Percentiles rank a stretch among this genome's conserved stretches.
Evolutionary conservation across 2,888 invertebrate species (phyloP).

Genomic region (Gisinianus flammeolus): DNA sequence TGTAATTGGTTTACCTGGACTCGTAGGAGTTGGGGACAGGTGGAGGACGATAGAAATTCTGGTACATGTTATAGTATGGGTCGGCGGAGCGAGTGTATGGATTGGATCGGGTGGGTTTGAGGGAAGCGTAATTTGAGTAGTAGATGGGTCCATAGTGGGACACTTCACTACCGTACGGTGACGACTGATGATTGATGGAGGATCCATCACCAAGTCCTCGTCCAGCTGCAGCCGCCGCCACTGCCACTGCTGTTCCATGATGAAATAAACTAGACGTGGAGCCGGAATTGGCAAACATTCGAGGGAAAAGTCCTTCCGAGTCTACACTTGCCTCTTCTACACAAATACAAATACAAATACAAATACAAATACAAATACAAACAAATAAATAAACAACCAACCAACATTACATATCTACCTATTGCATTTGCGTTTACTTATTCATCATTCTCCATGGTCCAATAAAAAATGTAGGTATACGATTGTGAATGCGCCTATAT

Average conservation of each 20-base stretch:
- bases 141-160: slow-evolving; percentile 74
- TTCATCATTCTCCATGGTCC: no score
- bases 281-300: slow-evolving; percentile 47
- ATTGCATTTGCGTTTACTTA: no score
- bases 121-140: slow-evolving; percentile 62
- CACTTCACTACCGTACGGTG: slow-evolving; percentile 69
- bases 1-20: slow-evolving; percentile 47
- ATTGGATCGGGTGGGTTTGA: slow-evolving; percentile 48
- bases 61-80: slow-evolving; percentile 57
- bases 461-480: no score
- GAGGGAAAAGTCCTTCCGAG: slow-evolving; percentile 47
- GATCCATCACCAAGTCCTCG: slow-evolving; percentile 22
- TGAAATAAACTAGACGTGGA: slow-evolving; percentile 44
- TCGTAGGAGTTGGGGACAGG: slow-evolving; percentile 57
- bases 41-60: slow-evolving; percentile 56
- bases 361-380: no score
- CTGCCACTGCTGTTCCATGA: slow-evolving; percentile 29
- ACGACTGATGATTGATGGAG: slow-evolving; percentile 65
- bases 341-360: no score
- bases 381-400: slow-evolving; percentile 25
- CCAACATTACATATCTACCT: neutral
- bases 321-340: slow-evolving; percentile 47
- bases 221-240: slow-evolving; percentile 23
- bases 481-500: no score
- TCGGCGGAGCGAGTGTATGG: slow-evolving; percentile 54